Evolutionary conservation across 2,888 invertebrate species (phyloP).

Genomic region (Pseudococcus jackbeardsleyi): DNA sequence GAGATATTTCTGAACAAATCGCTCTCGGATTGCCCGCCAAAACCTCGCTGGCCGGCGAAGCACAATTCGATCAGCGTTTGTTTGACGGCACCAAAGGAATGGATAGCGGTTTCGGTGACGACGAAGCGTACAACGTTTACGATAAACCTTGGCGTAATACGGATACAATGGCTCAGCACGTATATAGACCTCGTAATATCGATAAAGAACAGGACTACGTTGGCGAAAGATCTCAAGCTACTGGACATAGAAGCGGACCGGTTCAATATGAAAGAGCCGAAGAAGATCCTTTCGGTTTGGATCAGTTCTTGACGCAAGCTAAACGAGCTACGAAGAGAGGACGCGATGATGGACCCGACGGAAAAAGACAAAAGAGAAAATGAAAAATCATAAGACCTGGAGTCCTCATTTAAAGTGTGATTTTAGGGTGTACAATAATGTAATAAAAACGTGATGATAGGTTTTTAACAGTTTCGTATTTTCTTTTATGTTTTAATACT

Average conservation of each 20-base stretch:
- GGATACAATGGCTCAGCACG: constrained; percentile 86
- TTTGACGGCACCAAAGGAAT: constrained; percentile 95
- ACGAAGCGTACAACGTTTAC: constrained; percentile 97
- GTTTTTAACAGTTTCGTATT: background rate
- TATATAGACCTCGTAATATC: constrained; percentile 90
- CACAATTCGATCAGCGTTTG: constrained; percentile 93
- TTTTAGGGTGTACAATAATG: background rate
- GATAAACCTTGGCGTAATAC: constrained; percentile 98
- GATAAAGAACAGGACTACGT: constrained; percentile 96
- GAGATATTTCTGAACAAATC: constrained; percentile 98
- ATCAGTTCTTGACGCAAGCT: constrained; percentile 97
- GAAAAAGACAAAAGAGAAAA: constrained; percentile 69
- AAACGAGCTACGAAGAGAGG: constrained; percentile 85
- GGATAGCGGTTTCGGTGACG: constrained; percentile 96
- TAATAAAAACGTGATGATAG: background rate
- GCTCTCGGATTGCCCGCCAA: constrained; percentile 95
- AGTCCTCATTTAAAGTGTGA: background rate
- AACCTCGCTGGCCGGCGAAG: constrained; percentile 79
- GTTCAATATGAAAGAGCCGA: constrained; percentile 93
- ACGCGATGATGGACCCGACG: constrained; percentile 71
- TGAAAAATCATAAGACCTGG: background rate
- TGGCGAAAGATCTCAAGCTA: constrained; percentile 84
- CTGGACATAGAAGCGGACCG: constrained; percentile 84
- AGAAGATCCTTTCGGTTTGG: constrained; percentile 96
- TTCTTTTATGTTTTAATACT: background rate